These are phyloP conservation scores for Serrognathus titanus DNA, from an alignment of 2,888 invertebrate species.

Conservation along the genomic window DNA sequence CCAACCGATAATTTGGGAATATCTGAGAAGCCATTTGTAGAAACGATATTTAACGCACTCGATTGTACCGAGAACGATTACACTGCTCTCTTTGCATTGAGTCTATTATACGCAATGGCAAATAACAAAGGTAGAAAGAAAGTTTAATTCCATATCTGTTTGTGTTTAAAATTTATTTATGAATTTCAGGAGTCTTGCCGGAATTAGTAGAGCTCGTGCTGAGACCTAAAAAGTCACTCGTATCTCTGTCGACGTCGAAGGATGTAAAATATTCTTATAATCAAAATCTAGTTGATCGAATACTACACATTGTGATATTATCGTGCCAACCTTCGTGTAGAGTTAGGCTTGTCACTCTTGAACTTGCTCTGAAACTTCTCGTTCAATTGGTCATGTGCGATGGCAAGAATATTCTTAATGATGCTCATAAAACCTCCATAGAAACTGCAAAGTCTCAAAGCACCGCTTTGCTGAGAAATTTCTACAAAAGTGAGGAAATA, in stretches of 20 bases:
- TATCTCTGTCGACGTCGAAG: slow-evolving; percentile 34
- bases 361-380: slow-evolving; percentile 79
- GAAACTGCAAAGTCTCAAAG: slow-evolving; percentile 76
- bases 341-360: slow-evolving; percentile 88
- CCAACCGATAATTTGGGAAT: slow-evolving; percentile 47
- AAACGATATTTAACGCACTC: slow-evolving; percentile 82
- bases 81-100: slow-evolving; percentile 83
- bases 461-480: slow-evolving; percentile 80
- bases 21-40: slow-evolving; percentile 75
- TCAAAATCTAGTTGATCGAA: slow-evolving; percentile 73
- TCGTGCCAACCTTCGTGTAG: slow-evolving; percentile 88
- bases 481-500: slow-evolving; percentile 96
- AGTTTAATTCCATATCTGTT: slow-evolving; percentile 4
- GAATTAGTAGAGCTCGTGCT: slow-evolving; percentile 77
- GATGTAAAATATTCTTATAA: slow-evolving; percentile 65
- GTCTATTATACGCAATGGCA: slow-evolving; percentile 88
- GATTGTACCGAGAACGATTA: slow-evolving; percentile 94
- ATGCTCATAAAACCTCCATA: slow-evolving; percentile 64
- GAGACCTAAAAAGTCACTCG: slow-evolving; percentile 53
- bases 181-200: slow-evolving; percentile 70
- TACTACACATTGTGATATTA: slow-evolving; percentile 76
- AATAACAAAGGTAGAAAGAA: slow-evolving; percentile 80
- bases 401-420: slow-evolving; percentile 60
- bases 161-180: slow-evolving; percentile 22
- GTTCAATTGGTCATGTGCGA: slow-evolving; percentile 62